These are phyloP conservation scores for Orthosia gothica DNA, from an alignment of 2,888 invertebrate species.

Conservation along the genomic window DNA sequence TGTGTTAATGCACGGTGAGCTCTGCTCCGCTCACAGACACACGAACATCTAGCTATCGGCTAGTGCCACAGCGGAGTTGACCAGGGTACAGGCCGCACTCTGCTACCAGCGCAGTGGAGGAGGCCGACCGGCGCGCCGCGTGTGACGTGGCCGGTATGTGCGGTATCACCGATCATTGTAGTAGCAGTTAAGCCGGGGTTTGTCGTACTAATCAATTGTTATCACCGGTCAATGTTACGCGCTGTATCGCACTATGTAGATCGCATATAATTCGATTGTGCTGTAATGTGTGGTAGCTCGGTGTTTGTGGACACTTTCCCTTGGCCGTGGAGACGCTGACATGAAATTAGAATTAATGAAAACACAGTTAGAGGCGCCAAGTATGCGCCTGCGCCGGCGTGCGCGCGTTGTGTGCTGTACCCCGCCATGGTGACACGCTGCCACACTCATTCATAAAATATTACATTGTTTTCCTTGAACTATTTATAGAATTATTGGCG, in stretches of 20 bases:
- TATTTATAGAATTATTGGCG: conserved; percentile 68
- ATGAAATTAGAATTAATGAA: conserved; percentile 64
- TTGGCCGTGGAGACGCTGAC: conserved; percentile 19
- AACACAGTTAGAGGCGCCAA: conserved; percentile 50
- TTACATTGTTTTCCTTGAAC: conserved; percentile 65
- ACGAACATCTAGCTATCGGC: background rate
- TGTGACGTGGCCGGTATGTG: no score
- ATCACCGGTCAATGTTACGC: conserved; percentile 41
- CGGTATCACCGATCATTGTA: conserved; percentile 3
- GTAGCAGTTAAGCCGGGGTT: conserved; percentile 39
- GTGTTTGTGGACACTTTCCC: conserved; percentile 16
- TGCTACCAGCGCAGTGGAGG: background rate
- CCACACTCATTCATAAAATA: conserved; percentile 69
- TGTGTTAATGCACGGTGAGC: background rate
- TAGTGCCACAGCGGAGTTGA: background rate
- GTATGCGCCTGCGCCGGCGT: conserved; percentile 23
- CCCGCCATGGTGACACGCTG: conserved; percentile 14
- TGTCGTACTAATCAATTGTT: conserved; percentile 45
- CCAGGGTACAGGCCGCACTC: background rate
- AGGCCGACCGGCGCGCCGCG: background rate
- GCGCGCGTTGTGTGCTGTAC: conserved; percentile 7
- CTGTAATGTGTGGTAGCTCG: background rate
- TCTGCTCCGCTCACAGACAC: background rate
- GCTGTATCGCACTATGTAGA: conserved; percentile 29
- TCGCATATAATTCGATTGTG: conserved; percentile 16